Base-by-base conservation (phyloP, 2,888 invertebrate species). In the Epirrhoe alternata region DNA sequence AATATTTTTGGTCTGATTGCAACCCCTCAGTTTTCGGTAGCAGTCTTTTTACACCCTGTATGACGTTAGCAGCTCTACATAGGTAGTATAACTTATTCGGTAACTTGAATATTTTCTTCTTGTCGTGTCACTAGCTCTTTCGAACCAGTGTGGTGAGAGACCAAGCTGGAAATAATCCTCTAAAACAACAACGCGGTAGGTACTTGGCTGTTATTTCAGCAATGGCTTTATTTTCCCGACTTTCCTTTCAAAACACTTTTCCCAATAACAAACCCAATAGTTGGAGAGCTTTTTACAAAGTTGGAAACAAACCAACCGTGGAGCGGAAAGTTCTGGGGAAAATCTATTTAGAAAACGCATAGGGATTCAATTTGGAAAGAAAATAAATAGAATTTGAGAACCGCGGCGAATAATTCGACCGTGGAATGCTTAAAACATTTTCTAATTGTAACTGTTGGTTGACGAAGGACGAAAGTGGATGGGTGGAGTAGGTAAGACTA, bases 331-430 rank as follows among this genome's bases (percentile, higher is more conserved):
- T 57, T 53, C 47, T 57, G 42, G 35, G 59, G 63, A 47, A 55
- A 64, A 58, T 65, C 58, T 54, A 64, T 59, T 66, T 69, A 58
- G 68, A 73, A 70, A 68, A 64, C 63, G 61, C 68, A 66, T 57
- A 17, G 63, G 59, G 62, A 70, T 69, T 70, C 70, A 66, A 69
- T 73, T 73, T 69, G 59, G 55, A 63, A 64, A 59, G 67, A 70
- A 72, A 68, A 51, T 49, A 66, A 63, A 64, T 54, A 24, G 51
- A 12, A 50, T 55, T 62, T 31, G 51, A n/a, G 53, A 35, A 35
- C 45, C 35, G 52, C 50, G 16, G 52, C 50, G 16, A 12, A 16
- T 4, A 30, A 6, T 49, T 51, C 6, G 12, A 14, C 30, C 50
- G 12, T 5, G 5, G 10, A 42, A 42, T 12, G 24, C 30, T 55